A percentile compares a stretch with the other conserved stretches of the same genome.
These are phyloP conservation scores for Fulmarus glacialis DNA, from an alignment of 2,113 vertebrate genomes.

Conservation along the genomic window DNA sequence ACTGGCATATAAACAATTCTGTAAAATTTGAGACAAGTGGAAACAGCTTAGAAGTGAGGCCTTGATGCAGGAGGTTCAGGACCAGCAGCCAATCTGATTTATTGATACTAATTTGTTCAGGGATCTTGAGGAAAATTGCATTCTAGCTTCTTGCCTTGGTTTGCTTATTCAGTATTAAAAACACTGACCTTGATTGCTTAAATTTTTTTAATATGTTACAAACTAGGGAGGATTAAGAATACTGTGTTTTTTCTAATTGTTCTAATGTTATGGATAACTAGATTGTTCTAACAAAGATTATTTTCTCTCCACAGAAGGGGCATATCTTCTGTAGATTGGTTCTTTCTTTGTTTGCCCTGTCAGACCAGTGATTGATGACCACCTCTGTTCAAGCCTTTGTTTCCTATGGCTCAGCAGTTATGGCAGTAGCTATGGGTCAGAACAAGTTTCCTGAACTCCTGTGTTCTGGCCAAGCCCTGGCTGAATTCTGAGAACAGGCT, in stretches of 20 bases:
- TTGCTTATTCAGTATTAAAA: background rate
- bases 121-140: background rate
- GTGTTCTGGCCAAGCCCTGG: background rate
- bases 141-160: background rate
- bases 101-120: background rate
- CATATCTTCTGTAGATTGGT: rapidly evolving
- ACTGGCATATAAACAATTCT: background rate
- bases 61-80: background rate
- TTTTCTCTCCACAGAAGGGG: rapidly evolving
- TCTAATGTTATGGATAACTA: rapidly evolving
- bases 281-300: background rate
- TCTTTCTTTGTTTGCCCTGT: background rate
- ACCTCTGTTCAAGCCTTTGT: background rate
- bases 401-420: background rate
- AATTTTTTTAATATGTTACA: background rate
- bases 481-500: background rate
- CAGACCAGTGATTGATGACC: background rate
- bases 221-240: background rate
- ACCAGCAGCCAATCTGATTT: background rate
- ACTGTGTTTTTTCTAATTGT: rapidly evolving
- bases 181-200: background rate
- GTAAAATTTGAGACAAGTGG: background rate
- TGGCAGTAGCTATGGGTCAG: background rate
- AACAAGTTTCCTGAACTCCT: background rate
- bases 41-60: background rate